Evolutionary conservation across 2,888 invertebrate species (phyloP).

Genomic region (Trachelus stipa): DNA sequence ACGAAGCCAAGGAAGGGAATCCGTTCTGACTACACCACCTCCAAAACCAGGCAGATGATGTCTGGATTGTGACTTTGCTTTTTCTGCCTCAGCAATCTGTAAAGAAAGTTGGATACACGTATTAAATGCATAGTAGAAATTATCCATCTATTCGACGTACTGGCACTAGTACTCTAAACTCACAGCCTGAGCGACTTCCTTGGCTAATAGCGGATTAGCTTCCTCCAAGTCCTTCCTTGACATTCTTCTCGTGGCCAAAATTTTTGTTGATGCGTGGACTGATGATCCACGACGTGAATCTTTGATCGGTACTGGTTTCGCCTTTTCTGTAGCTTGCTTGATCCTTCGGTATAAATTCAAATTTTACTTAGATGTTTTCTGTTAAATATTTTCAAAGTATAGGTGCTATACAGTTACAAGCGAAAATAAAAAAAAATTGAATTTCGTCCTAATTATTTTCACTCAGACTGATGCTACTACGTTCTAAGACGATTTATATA

Average conservation of each 20-base stretch:
- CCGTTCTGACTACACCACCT: constrained; percentile 52
- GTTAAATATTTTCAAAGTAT: not conserved
- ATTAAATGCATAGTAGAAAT: not conserved
- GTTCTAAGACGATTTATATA: not conserved
- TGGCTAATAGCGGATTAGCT: constrained; percentile 49
- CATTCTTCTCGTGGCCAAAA: constrained; percentile 44
- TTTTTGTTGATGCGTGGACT: constrained; percentile 44
- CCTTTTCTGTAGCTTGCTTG: constrained; percentile 55
- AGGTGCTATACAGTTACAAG: not conserved
- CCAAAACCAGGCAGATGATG: constrained; percentile 46
- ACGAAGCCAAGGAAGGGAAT: constrained; percentile 67
- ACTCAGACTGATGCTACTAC: not conserved
- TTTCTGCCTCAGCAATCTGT: constrained; percentile 49
- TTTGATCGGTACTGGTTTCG: constrained; percentile 28
- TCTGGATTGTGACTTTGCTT: constrained; percentile 49
- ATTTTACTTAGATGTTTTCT: not conserved
- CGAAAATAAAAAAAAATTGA: not conserved
- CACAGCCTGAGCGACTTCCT: constrained; percentile 49
- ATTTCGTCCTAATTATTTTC: not conserved
- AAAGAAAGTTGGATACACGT: not conserved
- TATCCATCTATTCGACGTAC: not conserved
- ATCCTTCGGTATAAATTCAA: constrained; percentile 38
- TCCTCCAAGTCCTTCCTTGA: constrained; percentile 55
- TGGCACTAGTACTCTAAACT: constrained; percentile 12
- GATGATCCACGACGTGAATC: constrained; percentile 41